Evolutionary conservation across 2,113 vertebrate species (phyloP).

Genomic region (Antechinus stuartii): DNA sequence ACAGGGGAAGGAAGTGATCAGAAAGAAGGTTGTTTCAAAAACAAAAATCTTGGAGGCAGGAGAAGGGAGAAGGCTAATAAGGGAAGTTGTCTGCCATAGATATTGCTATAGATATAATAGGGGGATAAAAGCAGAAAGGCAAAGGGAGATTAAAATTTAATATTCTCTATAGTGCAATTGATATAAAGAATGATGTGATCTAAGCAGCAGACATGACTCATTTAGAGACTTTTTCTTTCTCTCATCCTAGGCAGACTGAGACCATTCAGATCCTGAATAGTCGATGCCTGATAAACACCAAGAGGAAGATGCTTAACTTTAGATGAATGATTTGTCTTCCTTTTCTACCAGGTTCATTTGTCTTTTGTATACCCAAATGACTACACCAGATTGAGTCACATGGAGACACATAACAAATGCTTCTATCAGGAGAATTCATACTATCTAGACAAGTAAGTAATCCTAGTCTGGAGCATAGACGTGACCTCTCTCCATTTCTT

Average conservation of each 20-base stretch:
- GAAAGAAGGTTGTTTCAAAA: neutral
- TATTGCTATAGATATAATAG: neutral
- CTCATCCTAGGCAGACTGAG: neutral
- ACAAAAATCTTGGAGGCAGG: neutral
- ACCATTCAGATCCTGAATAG: neutral
- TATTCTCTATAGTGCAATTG: neutral
- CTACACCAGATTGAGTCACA: slow-evolving; percentile 94
- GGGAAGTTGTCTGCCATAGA: neutral
- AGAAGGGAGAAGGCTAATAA: neutral
- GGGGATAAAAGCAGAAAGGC: neutral
- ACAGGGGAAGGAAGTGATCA: neutral
- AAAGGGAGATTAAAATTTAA: neutral
- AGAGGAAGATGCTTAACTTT: neutral
- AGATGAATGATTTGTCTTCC: neutral
- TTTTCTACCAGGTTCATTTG: slow-evolving; percentile 88
- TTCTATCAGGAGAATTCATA: slow-evolving; percentile 90
- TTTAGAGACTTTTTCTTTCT: neutral
- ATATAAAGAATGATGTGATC: neutral
- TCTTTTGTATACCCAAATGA: slow-evolving; percentile 96
- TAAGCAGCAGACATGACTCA: accelerated
- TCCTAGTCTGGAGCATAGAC: neutral
- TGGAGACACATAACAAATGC: slow-evolving; percentile 94
- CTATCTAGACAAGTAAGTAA: slow-evolving; percentile 86
- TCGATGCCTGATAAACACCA: neutral
- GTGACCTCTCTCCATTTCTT: neutral